These are phyloP conservation scores for Dinoponera quadriceps DNA, from an alignment of 1,140 invertebrate genomes.

Conservation along the genomic window DNA sequence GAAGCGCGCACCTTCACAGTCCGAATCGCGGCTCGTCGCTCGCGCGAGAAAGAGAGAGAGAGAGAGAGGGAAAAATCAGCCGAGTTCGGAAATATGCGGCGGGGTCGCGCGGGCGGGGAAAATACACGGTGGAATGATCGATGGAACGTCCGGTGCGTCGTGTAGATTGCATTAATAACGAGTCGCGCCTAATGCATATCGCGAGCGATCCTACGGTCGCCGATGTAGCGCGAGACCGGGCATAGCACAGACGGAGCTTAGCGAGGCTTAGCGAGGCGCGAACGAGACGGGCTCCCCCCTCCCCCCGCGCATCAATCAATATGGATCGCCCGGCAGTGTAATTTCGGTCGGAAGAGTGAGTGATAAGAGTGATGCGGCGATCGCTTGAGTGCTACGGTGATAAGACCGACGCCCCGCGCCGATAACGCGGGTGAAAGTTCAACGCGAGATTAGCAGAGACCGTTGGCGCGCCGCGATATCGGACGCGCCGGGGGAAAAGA, in stretches of 20 bases:
- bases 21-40: no score
- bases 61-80: slow-evolving; percentile 16
- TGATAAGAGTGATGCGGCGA: slow-evolving; percentile 18
- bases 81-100: slow-evolving; percentile 39
- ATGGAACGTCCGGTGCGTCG: slow-evolving; percentile 60
- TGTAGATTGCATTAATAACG: slow-evolving; percentile 70
- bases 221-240: slow-evolving; percentile 36
- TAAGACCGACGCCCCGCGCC: background rate
- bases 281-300: background rate
- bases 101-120: background rate
- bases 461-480: slow-evolving; percentile 2
- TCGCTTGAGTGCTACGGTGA: background rate
- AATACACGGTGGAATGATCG: slow-evolving; percentile 60
- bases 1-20: no score
- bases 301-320: background rate
- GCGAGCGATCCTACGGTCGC: slow-evolving; percentile 48
- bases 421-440: background rate
- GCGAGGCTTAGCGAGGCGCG: no score
- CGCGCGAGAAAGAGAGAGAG: background rate
- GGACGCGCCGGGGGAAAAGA: background rate
- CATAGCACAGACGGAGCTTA: slow-evolving; percentile 43
- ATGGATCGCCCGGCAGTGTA: slow-evolving; percentile 32
- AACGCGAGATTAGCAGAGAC: background rate
- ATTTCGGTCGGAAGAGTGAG: slow-evolving; percentile 17
- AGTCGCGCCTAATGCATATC: slow-evolving; percentile 64